Conservation (phyloP, 2,113 vertebrate genomes). For the Spermophilus dauricus region DNA sequence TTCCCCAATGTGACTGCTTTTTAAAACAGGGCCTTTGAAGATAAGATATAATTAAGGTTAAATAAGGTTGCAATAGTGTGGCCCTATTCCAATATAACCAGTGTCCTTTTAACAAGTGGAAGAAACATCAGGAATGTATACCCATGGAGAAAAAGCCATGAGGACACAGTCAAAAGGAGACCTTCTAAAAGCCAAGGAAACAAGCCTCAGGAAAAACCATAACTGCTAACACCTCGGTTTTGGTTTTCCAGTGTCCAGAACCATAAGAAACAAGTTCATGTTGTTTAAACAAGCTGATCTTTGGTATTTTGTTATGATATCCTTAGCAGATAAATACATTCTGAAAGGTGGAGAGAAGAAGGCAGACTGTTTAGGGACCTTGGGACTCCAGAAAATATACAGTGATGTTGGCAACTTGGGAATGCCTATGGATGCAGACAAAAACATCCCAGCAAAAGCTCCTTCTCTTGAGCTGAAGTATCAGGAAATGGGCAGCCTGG, state of each 20-base stretch:
- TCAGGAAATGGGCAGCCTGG: not conserved
- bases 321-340: not conserved
- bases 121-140: not conserved
- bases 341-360: not conserved
- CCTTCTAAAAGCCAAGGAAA: not conserved
- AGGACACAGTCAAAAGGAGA: not conserved
- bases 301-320: not conserved
- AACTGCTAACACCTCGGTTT: not conserved
- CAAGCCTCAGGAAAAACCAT: not conserved
- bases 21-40: not conserved
- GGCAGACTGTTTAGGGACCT: not conserved
- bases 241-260: not conserved
- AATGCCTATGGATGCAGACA: not conserved
- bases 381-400: not conserved
- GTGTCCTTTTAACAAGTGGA: not conserved
- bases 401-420: not conserved
- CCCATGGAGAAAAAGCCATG: not conserved
- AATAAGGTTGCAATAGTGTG: not conserved
- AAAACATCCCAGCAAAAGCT: not conserved
- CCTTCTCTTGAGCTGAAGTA: not conserved
- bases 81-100: not conserved
- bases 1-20: not conserved
- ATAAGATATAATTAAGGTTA: not conserved
- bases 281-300: not conserved
- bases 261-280: not conserved